Evolutionary conservation across 1,140 invertebrate genomes (phyloP), one percentile per base, ranked within the genome.

Genomic region (Euwallacea fornicatus): DNA sequence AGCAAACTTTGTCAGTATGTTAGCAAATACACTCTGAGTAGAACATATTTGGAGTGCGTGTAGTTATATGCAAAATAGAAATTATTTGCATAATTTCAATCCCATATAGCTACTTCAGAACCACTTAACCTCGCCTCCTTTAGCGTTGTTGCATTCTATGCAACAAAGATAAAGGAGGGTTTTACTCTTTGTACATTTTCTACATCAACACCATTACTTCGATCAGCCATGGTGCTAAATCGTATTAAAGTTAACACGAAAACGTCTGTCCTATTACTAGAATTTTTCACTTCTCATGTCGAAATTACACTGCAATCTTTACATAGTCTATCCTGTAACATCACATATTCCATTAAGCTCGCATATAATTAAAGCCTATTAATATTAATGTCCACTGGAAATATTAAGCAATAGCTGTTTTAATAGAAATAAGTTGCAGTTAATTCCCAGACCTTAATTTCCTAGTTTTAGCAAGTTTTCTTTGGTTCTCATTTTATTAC

Each of bases 51-150:
- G 44, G 47, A 63, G 61, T 63, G 61, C 21, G 13, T 63, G 44
- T 63, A 61, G 21, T 11, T 61, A 41, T 10, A 61, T 61, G 59
- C 59, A 43, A n/a, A 47, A 63, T 63, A 63, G 61, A 63, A 63
- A 63, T 63, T 47, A 63, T 63, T 63, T 63, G 44, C 61, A 63
- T 41, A 63, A 63, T 63, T 63, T 63, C n/a, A 63, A 16, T 63
- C 47, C 33, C 43, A 21, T 47, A 50, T 63, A 41, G 43, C 11
- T 7, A 47, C 13, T 63, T 50, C 13, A 47, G 33, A 61, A 41
- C 10, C 42, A 15, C 59, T 61, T 61, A n/a, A 61, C 59, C 42
- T 61, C 21, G 10, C 59, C 42, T 61, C 33, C 9, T 61, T 61
- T 61, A 15, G 33, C 42, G n/a, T 58, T 58, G 55, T 41, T 58